Percentiles rank a stretch among this genome's conserved stretches.
phyloP scores from a whole-genome alignment of 2,113 vertebrate species.

The Spermophilus dauricus region DNA sequence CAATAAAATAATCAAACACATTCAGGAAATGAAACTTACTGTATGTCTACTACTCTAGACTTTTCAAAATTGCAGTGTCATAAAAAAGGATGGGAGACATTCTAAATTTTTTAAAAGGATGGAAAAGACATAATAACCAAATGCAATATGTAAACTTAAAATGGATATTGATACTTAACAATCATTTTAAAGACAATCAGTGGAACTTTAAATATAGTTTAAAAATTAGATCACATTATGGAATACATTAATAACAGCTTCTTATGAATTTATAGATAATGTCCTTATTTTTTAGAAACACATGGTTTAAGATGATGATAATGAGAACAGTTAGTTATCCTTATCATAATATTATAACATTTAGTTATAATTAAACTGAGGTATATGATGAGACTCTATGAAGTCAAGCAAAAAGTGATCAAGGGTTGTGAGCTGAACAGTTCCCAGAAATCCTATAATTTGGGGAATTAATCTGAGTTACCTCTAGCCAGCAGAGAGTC shows the following conservation, averaged over 20 bases:
- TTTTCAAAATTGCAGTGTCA: background rate
- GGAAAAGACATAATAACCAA: background rate
- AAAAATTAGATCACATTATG: slow-evolving; percentile 27
- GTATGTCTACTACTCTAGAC: background rate
- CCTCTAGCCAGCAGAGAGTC: background rate
- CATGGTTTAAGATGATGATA: no score
- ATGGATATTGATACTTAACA: background rate
- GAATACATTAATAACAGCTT: background rate
- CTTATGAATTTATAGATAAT: background rate
- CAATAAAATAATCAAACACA: background rate
- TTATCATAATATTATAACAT: no score
- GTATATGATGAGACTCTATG: background rate
- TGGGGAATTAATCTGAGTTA: background rate
- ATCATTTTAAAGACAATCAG: slow-evolving; percentile 29
- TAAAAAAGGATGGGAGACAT: background rate
- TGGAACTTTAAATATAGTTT: background rate
- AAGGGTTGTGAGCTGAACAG: background rate
- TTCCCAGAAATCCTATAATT: background rate
- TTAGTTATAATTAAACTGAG: background rate
- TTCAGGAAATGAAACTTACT: background rate
- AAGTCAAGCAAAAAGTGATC: background rate
- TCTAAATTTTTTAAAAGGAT: background rate
- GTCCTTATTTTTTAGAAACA: background rate
- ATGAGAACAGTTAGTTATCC: no score
- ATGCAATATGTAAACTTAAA: background rate